Percentiles rank a stretch among this genome's conserved stretches.
These are phyloP conservation scores for Oenanthe melanoleuca DNA, from an alignment of 2,113 vertebrate species.

Conservation along the genomic window DNA sequence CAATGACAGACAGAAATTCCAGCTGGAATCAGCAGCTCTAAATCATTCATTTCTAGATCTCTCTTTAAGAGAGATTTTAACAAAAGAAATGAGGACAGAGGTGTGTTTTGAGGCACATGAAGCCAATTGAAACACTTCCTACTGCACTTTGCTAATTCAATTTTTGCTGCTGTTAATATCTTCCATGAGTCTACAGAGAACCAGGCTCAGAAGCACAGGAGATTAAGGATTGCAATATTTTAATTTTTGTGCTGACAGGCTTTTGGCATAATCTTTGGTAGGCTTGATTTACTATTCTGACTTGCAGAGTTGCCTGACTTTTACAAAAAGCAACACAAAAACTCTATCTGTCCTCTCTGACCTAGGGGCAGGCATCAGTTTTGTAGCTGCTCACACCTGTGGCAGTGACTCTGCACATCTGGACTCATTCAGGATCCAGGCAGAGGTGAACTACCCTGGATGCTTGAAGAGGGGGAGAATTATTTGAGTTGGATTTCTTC, in stretches of 20 bases:
- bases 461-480: background rate
- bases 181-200: background rate
- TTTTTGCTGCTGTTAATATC: background rate
- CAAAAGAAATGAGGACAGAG: background rate
- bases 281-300: background rate
- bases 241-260: conserved; percentile 13
- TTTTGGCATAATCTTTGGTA: background rate
- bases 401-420: background rate
- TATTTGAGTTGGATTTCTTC: background rate
- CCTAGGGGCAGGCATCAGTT: background rate
- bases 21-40: background rate
- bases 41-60: background rate
- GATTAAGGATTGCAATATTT: background rate
- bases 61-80: background rate
- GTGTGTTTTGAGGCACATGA: background rate
- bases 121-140: background rate
- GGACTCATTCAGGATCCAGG: background rate
- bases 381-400: background rate
- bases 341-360: background rate
- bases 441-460: background rate
- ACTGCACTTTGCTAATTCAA: background rate
- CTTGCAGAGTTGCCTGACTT: background rate
- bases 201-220: background rate
- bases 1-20: background rate
- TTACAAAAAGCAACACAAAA: background rate